These are phyloP conservation scores for Petroica traversi DNA, from an alignment of 2,113 vertebrate genomes.

Conservation along the genomic window DNA sequence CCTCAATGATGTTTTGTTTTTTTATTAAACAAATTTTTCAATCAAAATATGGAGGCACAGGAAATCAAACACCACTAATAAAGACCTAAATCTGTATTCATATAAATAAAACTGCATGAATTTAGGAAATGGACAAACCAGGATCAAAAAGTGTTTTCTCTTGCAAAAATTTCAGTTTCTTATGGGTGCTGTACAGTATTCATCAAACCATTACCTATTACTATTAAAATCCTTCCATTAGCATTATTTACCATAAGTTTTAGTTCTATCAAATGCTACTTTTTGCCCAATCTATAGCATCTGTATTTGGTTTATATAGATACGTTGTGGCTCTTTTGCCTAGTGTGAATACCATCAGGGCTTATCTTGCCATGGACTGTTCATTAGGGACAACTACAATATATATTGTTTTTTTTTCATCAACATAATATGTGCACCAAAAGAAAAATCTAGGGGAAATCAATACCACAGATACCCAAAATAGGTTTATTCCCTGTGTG, in stretches of 20 bases:
- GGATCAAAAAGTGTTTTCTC: rapidly evolving
- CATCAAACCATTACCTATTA: neutral
- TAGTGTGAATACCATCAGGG: neutral
- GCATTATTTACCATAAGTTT: neutral
- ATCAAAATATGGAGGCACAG: neutral
- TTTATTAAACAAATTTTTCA: neutral
- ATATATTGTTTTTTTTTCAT: neutral
- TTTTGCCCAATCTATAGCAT: neutral
- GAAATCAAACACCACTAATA: neutral
- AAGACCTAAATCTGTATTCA: neutral
- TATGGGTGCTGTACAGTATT: neutral
- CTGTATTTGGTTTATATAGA: neutral
- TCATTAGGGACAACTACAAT: neutral
- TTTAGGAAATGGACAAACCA: neutral
- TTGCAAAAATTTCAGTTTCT: neutral
- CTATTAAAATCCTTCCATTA: neutral
- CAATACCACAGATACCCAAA: neutral
- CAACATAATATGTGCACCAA: neutral
- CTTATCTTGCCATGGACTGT: neutral
- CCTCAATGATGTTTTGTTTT: neutral
- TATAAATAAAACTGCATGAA: neutral
- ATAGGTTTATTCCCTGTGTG: neutral
- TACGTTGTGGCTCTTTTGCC: neutral
- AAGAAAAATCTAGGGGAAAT: neutral
- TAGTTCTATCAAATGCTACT: neutral